Evolutionary conservation across 2,113 vertebrate species (phyloP).

Genomic region (Rhodinocichla rosea): DNA sequence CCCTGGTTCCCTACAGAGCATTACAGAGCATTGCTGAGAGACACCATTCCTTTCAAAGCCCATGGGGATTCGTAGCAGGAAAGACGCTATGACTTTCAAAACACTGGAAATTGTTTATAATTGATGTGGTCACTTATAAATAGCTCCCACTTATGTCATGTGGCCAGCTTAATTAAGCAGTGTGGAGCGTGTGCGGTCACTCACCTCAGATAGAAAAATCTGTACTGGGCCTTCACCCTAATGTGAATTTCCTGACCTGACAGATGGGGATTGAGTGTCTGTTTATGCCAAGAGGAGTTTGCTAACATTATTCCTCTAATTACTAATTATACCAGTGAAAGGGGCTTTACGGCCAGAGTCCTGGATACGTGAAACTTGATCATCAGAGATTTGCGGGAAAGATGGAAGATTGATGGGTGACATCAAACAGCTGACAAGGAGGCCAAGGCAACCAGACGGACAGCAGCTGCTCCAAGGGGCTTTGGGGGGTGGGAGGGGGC

Average conservation of each 20-base stretch:
- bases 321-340: slow-evolving; percentile 78
- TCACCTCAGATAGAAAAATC: slow-evolving; percentile 32
- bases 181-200: neutral
- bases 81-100: neutral
- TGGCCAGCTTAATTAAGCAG: slow-evolving; percentile 7
- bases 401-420: slow-evolving; percentile 78
- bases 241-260: slow-evolving; percentile 72
- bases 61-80: neutral
- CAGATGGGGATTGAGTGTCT: slow-evolving; percentile 84
- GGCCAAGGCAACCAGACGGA: slow-evolving; percentile 34
- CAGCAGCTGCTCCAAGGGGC: slow-evolving; percentile 70
- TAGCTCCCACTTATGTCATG: neutral
- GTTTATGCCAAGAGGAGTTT: slow-evolving; percentile 75
- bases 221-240: neutral
- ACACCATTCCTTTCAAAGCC: neutral
- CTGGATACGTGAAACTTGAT: slow-evolving; percentile 75
- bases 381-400: slow-evolving; percentile 76
- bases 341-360: slow-evolving; percentile 59
- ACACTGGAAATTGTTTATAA: slow-evolving; percentile 4
- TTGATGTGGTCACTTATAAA: neutral
- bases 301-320: slow-evolving; percentile 77
- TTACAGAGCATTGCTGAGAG: neutral
- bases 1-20: rapidly evolving
- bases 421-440: slow-evolving; percentile 76
- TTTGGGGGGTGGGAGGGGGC: neutral